These are phyloP conservation scores for Hyperopisus bebe DNA, from an alignment of 2,113 vertebrate species.

Conservation along the genomic window DNA sequence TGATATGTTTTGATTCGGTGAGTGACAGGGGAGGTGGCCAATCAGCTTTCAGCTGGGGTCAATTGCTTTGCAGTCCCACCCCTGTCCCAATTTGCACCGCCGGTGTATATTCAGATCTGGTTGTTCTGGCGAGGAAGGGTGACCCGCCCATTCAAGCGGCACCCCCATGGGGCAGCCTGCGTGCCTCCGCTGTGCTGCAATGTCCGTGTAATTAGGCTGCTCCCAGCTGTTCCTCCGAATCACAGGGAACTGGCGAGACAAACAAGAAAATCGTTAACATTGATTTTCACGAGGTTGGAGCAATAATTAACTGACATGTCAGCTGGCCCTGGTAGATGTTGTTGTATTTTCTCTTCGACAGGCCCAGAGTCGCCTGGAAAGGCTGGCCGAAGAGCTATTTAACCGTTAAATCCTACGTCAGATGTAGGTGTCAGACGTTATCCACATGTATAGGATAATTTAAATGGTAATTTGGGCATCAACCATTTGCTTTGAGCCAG, in stretches of 20 bases:
- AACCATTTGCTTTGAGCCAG: not conserved
- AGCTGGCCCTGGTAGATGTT: not conserved
- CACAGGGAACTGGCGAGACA: not conserved
- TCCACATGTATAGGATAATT: not conserved
- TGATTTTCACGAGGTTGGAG: conserved; percentile 7
- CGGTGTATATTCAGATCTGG: not conserved
- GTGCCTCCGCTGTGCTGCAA: not conserved
- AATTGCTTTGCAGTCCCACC: not conserved
- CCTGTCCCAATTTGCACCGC: not conserved
- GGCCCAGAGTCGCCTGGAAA: not conserved
- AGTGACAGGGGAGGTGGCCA: not conserved
- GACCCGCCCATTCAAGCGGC: not conserved
- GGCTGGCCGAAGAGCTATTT: not conserved
- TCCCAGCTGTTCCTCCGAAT: not conserved
- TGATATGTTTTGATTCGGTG: not conserved
- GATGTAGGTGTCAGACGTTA: not conserved
- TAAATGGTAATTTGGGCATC: not conserved
- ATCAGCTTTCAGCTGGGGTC: not conserved
- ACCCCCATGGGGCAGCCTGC: not conserved
- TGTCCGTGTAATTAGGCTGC: conserved; percentile 1
- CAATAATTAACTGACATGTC: conserved; percentile 11
- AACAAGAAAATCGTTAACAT: not conserved
- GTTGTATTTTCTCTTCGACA: not conserved
- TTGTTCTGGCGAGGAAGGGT: not conserved
- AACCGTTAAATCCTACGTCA: not conserved